Evolutionary conservation across 1,140 invertebrate genomes (phyloP), one percentile per base, ranked within the genome.

Genomic region (Subanguina moxae): DNA sequence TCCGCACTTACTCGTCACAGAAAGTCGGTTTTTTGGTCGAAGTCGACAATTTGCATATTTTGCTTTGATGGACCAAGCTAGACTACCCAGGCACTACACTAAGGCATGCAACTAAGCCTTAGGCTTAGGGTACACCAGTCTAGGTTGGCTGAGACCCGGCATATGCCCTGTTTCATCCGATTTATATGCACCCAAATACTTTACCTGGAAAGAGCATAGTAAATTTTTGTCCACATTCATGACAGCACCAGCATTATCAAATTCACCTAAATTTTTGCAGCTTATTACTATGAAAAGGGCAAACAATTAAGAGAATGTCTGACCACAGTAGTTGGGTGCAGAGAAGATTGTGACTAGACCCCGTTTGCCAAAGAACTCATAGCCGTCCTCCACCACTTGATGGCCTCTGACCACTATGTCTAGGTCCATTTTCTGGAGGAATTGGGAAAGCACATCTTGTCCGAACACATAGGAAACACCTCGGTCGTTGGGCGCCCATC

Each of bases 211-310:
- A 23, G 88, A 88, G 83, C 90, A 92, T 84, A 90, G 88, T 1
- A 92, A 83, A 71, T 90, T 90, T 74, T 90, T 89, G 80, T 91
- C 89, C 0, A 92, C 90, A 23, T 89, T 90, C 90, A 92, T 90
- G 84, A 91, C 88, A 57, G 89, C 90, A 71, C 89, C 90, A 38
- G 86, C 87, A 65, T 80, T 80, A 67, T 80, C 79, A 52, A 80
- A 80, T 63, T 83, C 90, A 72, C 89, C 90, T 57, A 78, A 72
- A 46, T 52, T 52, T 52, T 1, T 25, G 23, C 48, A 7, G 17
- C 17, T 21, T 21, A 52, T 45, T n/a, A 45, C 43, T 45, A 13
- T 45, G 11, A 25, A 8, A 52, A 21, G n/a, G 3, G 17, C n/a
- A 52, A 52, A 19, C 3, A 21, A 52, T 52, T 52, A 52, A 21